Conservation (phyloP, 2,888 invertebrate species). For the Acronicta leporina region DNA sequence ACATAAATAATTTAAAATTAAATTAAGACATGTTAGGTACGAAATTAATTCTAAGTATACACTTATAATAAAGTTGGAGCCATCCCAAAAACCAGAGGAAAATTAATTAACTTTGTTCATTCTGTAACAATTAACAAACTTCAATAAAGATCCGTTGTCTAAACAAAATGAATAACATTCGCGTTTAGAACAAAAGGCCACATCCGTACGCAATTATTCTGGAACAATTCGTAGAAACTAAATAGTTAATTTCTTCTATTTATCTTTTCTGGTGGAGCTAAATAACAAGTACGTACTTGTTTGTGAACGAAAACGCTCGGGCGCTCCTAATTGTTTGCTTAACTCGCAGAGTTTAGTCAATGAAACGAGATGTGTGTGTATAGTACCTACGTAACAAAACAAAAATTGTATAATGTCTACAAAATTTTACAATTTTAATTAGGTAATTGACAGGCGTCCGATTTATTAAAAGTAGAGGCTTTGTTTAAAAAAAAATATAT, state of each 20-base stretch:
- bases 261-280: slow-evolving; percentile 33
- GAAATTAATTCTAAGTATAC: slow-evolving; percentile 41
- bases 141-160: slow-evolving; percentile 49
- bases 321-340: slow-evolving; percentile 31
- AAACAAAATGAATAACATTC: slow-evolving; percentile 35
- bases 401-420: too few species aligned
- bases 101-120: slow-evolving; percentile 62
- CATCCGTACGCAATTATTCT: slow-evolving; percentile 35
- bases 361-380: not conserved
- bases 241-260: slow-evolving; percentile 48
- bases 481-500: too few species aligned
- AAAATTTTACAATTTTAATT: too few species aligned
- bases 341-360: slow-evolving; percentile 14
- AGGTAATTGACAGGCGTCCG: too few species aligned
- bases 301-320: slow-evolving; percentile 24
- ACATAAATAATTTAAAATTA: slow-evolving; percentile 49
- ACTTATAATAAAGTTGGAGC: slow-evolving; percentile 39
- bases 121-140: slow-evolving; percentile 60
- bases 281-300: slow-evolving; percentile 39
- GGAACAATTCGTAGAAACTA: slow-evolving; percentile 29
- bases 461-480: too few species aligned
- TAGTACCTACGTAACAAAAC: too few species aligned
- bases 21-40: slow-evolving; percentile 47
- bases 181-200: slow-evolving; percentile 30
- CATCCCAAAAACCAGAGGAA: slow-evolving; percentile 51